phyloP scores from a whole-genome alignment of 2,797 vertebrate genomes.

The Vipera ursinii region DNA sequence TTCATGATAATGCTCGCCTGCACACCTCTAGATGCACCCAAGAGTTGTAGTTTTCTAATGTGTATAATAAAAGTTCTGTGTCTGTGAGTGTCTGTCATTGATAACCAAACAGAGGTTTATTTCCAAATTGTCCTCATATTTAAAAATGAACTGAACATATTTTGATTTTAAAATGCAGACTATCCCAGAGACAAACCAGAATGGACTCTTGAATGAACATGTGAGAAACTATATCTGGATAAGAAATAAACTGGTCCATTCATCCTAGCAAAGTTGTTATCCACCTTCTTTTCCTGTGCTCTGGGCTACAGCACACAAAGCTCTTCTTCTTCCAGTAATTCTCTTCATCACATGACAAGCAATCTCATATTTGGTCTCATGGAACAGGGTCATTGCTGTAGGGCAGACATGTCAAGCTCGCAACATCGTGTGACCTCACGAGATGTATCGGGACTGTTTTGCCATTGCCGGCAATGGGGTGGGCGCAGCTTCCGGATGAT shows the following conservation, averaged over 20 bases:
- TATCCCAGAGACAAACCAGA: background rate
- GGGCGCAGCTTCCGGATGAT: too few species aligned
- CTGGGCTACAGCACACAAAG: background rate
- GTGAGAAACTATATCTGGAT: background rate
- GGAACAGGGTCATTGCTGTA: background rate
- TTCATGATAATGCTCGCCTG: too few species aligned
- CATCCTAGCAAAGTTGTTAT: background rate
- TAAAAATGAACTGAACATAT: background rate
- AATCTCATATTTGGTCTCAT: background rate
- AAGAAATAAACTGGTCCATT: background rate
- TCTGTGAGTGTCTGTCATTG: too few species aligned
- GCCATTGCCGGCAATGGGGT: too few species aligned
- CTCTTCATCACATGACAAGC: background rate
- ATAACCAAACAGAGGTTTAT: too few species aligned
- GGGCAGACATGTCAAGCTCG: background rate
- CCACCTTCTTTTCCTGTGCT: background rate
- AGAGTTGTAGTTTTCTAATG: too few species aligned
- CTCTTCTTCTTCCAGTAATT: background rate
- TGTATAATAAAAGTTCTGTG: too few species aligned
- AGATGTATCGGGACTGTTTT: too few species aligned
- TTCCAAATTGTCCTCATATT: background rate
- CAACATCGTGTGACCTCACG: too few species aligned
- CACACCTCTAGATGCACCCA: too few species aligned
- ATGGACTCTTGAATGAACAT: background rate
- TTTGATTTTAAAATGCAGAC: background rate